Conservation (phyloP, 2,113 vertebrate genomes). For the Indicator indicator region DNA sequence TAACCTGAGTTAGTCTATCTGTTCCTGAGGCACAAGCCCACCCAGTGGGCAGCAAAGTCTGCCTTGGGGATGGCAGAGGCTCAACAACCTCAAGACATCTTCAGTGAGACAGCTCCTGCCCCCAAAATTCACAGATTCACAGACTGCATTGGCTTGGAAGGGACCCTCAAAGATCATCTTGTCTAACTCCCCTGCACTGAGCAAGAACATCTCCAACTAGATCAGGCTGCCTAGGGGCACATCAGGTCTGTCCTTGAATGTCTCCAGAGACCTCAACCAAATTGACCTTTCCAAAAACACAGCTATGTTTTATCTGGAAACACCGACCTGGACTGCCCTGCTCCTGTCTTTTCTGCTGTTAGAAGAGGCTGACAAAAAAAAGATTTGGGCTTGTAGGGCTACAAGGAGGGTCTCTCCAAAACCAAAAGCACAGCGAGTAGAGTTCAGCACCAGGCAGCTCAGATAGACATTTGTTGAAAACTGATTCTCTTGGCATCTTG, state of each 20-base stretch:
- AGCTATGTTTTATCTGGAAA: neutral
- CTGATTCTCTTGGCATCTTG: neutral
- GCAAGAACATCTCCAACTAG: too few species aligned
- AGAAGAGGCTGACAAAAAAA: neutral
- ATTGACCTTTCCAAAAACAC: neutral
- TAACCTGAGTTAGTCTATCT: fast-evolving
- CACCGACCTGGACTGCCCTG: neutral
- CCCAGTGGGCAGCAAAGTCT: neutral
- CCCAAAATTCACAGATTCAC: too few species aligned
- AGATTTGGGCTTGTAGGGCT: neutral
- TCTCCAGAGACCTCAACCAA: neutral
- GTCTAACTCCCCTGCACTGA: too few species aligned
- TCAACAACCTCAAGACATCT: neutral
- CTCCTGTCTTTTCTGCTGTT: neutral
- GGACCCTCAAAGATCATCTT: too few species aligned
- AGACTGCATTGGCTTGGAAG: too few species aligned
- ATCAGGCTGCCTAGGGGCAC: too few species aligned
- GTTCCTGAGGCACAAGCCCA: neutral
- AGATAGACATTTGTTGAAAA: neutral
- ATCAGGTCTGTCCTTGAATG: too few species aligned
- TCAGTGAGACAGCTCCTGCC: fast-evolving
- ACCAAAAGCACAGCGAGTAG: neutral
- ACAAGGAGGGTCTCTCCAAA: neutral
- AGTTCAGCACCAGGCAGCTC: neutral
- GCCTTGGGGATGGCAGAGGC: neutral